Conservation (phyloP, 2,113 vertebrate species). For the Oncorhynchus tshawytscha region DNA sequence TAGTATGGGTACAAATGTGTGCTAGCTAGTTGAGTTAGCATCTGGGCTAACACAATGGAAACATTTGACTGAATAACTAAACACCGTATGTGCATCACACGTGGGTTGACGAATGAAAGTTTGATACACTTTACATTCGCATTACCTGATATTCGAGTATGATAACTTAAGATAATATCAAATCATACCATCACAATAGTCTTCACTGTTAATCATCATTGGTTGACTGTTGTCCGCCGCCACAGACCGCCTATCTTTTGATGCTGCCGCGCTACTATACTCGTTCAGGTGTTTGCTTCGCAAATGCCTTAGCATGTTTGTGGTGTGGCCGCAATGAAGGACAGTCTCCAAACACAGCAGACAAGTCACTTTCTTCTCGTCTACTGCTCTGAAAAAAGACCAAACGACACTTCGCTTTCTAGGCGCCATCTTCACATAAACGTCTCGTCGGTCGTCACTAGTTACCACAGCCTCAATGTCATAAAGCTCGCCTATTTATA, state of each 20-base stretch:
- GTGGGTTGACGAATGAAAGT: too few species aligned
- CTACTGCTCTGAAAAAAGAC: constrained; percentile 50
- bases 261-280: constrained; percentile 27
- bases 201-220: not conserved
- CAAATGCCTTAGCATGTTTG: constrained; percentile 61
- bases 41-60: too few species aligned
- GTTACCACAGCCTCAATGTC: too few species aligned
- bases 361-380: constrained; percentile 50
- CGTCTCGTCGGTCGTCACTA: not conserved
- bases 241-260: not conserved
- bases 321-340: constrained; percentile 52
- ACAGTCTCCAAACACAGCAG: constrained; percentile 47
- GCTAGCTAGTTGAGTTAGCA: too few species aligned
- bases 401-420: constrained; percentile 59
- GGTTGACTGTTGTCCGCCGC: not conserved
- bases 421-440: constrained; percentile 35
- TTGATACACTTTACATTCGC: not conserved
- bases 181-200: constrained; percentile 26
- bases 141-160: not conserved
- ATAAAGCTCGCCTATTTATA: too few species aligned
- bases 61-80: too few species aligned
- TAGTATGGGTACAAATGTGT: too few species aligned
- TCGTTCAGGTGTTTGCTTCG: constrained; percentile 53
- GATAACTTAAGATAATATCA: not conserved
- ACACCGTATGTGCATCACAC: too few species aligned